These are phyloP conservation scores for Parotocinclus haroldoi DNA, from an alignment of 2,797 vertebrate species.

Conservation along the genomic window DNA sequence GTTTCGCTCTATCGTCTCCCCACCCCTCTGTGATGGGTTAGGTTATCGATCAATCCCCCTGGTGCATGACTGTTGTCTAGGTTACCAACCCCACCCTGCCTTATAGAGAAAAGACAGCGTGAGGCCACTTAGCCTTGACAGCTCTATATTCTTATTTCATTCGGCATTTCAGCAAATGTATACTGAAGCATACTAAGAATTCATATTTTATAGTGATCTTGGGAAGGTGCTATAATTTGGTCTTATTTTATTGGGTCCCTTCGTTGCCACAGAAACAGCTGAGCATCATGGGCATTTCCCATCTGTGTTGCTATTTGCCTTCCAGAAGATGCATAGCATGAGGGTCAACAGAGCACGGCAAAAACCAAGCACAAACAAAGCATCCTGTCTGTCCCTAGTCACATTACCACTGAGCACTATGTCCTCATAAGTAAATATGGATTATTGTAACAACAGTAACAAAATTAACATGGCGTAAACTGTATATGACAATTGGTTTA, in stretches of 20 bases:
- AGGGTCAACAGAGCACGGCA: conserved; percentile 31
- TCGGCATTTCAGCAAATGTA: background rate
- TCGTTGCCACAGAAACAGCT: conserved; percentile 57
- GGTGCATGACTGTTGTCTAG: conserved; percentile 42
- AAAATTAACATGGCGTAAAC: no score
- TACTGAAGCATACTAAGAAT: background rate
- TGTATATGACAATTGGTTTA: no score
- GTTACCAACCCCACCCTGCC: conserved; percentile 46
- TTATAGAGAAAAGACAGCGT: conserved; percentile 15
- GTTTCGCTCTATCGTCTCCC: conserved; percentile 33
- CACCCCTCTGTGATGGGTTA: conserved; percentile 3
- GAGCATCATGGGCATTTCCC: conserved; percentile 55
- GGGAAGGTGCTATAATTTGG: conserved; percentile 4
- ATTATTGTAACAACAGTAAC: no score
- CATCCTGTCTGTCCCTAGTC: background rate
- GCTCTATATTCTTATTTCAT: conserved; percentile 1
- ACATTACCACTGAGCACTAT: no score
- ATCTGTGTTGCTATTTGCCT: conserved; percentile 60
- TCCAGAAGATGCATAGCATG: conserved; percentile 47
- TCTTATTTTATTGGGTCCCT: conserved; percentile 42
- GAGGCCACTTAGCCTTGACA: background rate
- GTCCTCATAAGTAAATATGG: no score
- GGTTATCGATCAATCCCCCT: conserved; percentile 28
- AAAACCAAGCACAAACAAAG: conserved; percentile 26
- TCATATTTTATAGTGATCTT: background rate